Conservation (phyloP, 2,113 vertebrate genomes). For the human (Homo sapiens) region DNA sequence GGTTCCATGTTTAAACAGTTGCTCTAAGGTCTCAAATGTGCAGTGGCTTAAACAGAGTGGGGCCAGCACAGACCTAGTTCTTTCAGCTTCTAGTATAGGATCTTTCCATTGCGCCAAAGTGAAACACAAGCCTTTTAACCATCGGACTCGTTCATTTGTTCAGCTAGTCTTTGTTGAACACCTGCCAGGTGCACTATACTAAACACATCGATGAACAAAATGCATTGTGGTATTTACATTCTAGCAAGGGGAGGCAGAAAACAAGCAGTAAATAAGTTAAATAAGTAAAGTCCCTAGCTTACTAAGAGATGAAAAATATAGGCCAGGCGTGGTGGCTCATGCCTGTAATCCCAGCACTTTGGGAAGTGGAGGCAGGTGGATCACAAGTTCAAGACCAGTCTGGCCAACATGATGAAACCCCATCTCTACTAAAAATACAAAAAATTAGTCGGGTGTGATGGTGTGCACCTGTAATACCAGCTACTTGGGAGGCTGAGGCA, state of each 20-base stretch:
- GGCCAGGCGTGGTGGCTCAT: too few relatives aligned
- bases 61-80: neutral
- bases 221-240: accelerated
- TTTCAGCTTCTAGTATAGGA: neutral
- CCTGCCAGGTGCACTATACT: too few relatives aligned
- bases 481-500: too few relatives aligned
- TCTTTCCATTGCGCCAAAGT: neutral
- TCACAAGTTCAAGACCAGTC: too few relatives aligned
- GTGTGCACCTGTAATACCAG: too few relatives aligned
- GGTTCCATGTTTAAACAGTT: neutral
- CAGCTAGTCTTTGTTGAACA: neutral
- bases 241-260: neutral
- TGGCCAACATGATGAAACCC: too few relatives aligned
- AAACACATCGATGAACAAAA: neutral
- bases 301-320: neutral
- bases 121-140: neutral
- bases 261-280: neutral
- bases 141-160: neutral
- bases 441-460: too few relatives aligned
- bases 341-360: too few relatives aligned
- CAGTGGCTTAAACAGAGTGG: neutral
- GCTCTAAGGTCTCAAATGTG: neutral
- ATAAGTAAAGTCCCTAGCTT: neutral
- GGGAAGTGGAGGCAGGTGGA: too few relatives aligned
- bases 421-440: too few relatives aligned